phyloP scores from a whole-genome alignment of 2,797 vertebrate species.

The Squalus acanthias region DNA sequence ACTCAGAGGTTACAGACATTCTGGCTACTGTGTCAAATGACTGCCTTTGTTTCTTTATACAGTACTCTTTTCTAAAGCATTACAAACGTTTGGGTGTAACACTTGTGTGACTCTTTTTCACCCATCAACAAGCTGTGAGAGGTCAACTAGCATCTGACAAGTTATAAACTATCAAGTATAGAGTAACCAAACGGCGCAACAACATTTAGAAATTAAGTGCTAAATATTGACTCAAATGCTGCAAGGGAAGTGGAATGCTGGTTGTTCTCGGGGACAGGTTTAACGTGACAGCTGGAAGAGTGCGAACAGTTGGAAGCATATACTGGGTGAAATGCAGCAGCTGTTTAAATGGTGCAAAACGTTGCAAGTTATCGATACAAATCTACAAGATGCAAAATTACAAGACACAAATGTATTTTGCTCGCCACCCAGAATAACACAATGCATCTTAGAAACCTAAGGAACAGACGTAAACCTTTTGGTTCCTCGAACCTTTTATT shows the following conservation, averaged over 20 bases:
- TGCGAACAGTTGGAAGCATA: slow-evolving; percentile 26
- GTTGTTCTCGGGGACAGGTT: neutral
- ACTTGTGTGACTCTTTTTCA: neutral
- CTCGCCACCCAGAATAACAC: neutral
- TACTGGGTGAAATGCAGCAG: slow-evolving; percentile 24
- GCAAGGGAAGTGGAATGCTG: neutral
- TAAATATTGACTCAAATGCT: neutral
- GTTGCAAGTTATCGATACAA: neutral
- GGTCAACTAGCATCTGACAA: neutral
- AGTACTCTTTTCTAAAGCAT: neutral
- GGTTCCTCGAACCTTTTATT: neutral
- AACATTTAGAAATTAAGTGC: neutral
- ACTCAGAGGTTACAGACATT: neutral
- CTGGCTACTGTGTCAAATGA: neutral
- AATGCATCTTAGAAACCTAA: neutral
- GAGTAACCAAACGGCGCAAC: neutral
- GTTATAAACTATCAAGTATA: neutral
- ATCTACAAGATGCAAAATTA: neutral
- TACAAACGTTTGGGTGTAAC: neutral
- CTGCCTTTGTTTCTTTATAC: neutral
- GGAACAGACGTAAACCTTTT: neutral
- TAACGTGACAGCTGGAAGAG: slow-evolving; percentile 16
- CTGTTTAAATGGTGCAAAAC: neutral
- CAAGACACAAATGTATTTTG: neutral
- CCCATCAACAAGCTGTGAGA: neutral